Evolutionary conservation across 2,888 invertebrate genomes (phyloP), one percentile per base, ranked within the genome.

Genomic region (Caenorhabditis sp.): DNA sequence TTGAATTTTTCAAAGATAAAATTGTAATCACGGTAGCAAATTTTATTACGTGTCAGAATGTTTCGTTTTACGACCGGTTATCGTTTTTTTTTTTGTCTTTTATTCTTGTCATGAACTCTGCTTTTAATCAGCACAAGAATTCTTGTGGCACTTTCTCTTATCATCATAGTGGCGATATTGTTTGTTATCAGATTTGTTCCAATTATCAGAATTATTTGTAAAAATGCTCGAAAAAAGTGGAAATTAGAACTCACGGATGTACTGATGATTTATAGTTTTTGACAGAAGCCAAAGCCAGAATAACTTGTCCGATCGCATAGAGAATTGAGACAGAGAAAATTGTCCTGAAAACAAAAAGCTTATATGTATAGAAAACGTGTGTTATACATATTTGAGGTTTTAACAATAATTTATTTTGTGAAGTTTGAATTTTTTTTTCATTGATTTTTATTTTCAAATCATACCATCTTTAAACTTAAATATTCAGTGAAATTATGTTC

Each of bases 291-390:
- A 89, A 60, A 1, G 95, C 91, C 80, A 97, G 90, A 17, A 95
- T 88, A 21, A 93, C 88, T 84, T 93, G 93, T 26, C 96, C 97
- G 6, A 91, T 66, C 0, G 93, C 93, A 87, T 97, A 97, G n/a
- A 97, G 91, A 58, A 94, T 89, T 6, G 96, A 96, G 19, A 97
- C 90, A 88, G 93, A 94, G 37, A 96, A 89, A 81, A 97, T 97
- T 1, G 95, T 95, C 80, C 91, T 91, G 87, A 61, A 89, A 86
- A 17, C 12, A 50, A 58, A n/a, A n/a, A 10, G 37, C 37, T 50
- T 50, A 12, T 50, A 4, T n/a, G n/a, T n/a, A n/a, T n/a, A n/a
- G n/a, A n/a, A n/a, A n/a, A n/a, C n/a, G n/a, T n/a, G n/a, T n/a
- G n/a, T n/a, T n/a, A n/a, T n/a, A n/a, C n/a, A n/a, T n/a, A 50